Percentiles rank a stretch among this genome's conserved stretches.
Evolutionary conservation across 2,797 vertebrate genomes (phyloP).

Genomic region (Acestrorhynchus altus): DNA sequence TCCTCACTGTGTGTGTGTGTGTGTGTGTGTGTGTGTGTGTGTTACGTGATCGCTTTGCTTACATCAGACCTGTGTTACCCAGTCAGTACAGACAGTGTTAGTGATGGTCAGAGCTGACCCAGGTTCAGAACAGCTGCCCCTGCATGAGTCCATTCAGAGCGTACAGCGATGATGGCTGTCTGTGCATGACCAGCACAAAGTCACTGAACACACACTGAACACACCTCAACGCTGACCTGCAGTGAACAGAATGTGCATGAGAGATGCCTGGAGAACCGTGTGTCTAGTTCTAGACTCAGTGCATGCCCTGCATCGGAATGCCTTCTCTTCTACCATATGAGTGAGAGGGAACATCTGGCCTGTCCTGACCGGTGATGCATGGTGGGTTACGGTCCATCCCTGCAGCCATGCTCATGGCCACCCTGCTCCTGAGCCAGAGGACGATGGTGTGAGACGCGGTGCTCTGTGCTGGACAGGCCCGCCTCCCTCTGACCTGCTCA

Average conservation of each 20-base stretch:
- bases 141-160: constrained; percentile 35
- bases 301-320: constrained; percentile 38
- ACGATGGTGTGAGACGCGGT: constrained; percentile 29
- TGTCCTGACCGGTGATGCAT: constrained; percentile 29
- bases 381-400: background rate
- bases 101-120: background rate
- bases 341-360: background rate
- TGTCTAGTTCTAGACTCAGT: background rate
- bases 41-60: background rate
- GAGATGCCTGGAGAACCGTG: constrained; percentile 5
- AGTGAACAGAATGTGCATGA: constrained; percentile 37
- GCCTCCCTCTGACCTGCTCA: background rate
- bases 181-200: constrained; percentile 38
- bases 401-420: constrained; percentile 20
- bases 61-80: background rate
- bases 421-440: constrained; percentile 17
- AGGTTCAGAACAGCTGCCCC: constrained; percentile 4
- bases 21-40: background rate
- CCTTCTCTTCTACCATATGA: background rate
- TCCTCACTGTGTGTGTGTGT: background rate
- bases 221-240: background rate
- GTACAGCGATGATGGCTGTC: constrained; percentile 39
- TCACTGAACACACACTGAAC: background rate
- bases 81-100: background rate
- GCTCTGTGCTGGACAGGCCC: constrained; percentile 19